Conservation (phyloP, 2,113 vertebrate species). For the Bufo gargarizans region DNA sequence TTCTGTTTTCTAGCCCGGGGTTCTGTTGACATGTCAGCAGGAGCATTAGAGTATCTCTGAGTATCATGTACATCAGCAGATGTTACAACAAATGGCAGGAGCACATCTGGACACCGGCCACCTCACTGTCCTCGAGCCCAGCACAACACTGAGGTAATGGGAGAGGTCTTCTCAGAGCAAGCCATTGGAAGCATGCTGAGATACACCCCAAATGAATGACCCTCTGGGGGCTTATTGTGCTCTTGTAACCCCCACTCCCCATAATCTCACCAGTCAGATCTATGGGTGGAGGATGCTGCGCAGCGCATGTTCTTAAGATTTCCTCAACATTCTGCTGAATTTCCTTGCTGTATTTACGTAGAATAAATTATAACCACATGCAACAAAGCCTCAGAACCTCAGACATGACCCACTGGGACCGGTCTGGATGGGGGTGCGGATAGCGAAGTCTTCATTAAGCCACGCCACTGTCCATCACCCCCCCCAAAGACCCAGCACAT, state of each 20-base stretch:
- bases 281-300: background rate
- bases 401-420: background rate
- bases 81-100: slow-evolving; percentile 21
- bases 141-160: slow-evolving; percentile 24
- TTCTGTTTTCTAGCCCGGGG: background rate
- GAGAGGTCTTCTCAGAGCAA: slow-evolving; percentile 1
- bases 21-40: background rate
- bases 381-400: background rate
- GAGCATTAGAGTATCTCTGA: background rate
- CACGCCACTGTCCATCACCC: background rate
- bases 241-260: slow-evolving; percentile 32
- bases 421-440: background rate
- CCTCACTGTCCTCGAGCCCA: background rate
- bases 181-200: slow-evolving; percentile 33
- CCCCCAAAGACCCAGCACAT: background rate
- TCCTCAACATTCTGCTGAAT: background rate
- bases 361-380: slow-evolving; percentile 24
- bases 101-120: slow-evolving; percentile 23
- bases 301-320: background rate
- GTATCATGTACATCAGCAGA: slow-evolving; percentile 11
- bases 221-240: background rate
- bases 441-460: background rate
- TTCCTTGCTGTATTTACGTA: background rate
- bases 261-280: background rate
- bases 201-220: slow-evolving; percentile 33